Evolutionary conservation across 2,797 vertebrate species (phyloP), one percentile per base, ranked within the genome.

Genomic region (Diceros bicornis): DNA sequence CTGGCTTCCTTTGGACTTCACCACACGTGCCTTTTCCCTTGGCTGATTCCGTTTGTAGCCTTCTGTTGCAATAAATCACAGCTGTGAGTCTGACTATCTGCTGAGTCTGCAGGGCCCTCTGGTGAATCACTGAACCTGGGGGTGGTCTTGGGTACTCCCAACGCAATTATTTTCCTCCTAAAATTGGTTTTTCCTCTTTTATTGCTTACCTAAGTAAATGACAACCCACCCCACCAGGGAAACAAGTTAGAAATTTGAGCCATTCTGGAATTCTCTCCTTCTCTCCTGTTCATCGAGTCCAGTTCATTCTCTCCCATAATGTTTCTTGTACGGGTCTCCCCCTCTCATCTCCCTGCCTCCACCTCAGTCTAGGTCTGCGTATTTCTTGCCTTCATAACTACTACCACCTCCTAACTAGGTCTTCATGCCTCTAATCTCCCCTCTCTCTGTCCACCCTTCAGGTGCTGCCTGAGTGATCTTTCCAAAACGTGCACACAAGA

Each of bases 301-400:
- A 59, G 66, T 17, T 85, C 41, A 47, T 25, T 25, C 8, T 13
- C 4, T 1, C 68, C 50, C 6, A 0, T 8, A 3, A 2, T 18
- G 1, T 0, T n/a, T 52, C 74, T 29, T 11, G 25, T 9, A 6
- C 32, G n/a, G 2, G 7, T 0, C 2, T 59, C 75, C 29, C 25
- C 47, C 29, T 32, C 47, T 47, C 47, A 47, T 47, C 9, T 47
- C 47, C 57, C n/a, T 25, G 57, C 12, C 61, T 87, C 47, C 5
- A 2, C 2, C 34, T 71, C n/a, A 25, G 32, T 29, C 64, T 2
- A 21, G 72, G 27, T 23, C 4, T 4, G 8, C 3, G 27, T 1
- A 8, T 21, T 44, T 86, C 61, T 32, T 37, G 12, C 69, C n/a
- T 88, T 68, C 52, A 7, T 21, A 68, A 41, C 7, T 17, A 57